A percentile compares a stretch with the other conserved stretches of the same genome.
These are phyloP conservation scores for Desoria tigrina DNA, from an alignment of 2,888 invertebrate species.

Conservation along the genomic window DNA sequence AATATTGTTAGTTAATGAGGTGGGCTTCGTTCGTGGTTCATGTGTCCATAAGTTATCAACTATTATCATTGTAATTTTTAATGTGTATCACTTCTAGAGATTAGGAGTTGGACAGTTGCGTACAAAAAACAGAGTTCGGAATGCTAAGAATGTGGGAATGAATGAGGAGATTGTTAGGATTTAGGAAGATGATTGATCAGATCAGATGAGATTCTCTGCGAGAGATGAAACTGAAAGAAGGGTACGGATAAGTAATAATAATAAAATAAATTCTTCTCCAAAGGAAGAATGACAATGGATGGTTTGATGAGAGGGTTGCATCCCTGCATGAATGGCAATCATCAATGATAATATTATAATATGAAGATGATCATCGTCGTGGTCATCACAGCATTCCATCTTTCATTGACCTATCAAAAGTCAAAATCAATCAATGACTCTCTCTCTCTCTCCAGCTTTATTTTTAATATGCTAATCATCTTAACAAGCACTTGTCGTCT, in stretches of 20 bases:
- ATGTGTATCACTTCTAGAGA: conserved; percentile 18
- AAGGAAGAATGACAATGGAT: conserved; percentile 41
- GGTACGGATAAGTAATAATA: conserved; percentile 12
- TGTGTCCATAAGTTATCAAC: too few species aligned
- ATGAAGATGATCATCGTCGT: conserved; percentile 5
- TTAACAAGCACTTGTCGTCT: too few species aligned
- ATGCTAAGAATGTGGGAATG: conserved; percentile 35
- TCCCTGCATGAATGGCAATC: conserved; percentile 2
- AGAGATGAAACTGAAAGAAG: conserved; percentile 39
- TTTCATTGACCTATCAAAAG: background rate
- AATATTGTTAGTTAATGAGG: too few species aligned
- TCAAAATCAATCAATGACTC: conserved; percentile 8
- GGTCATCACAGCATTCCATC: conserved; percentile 2
- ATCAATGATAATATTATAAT: conserved; percentile 9
- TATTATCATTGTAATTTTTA: background rate
- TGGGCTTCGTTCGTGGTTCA: too few species aligned
- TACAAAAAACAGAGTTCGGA: conserved; percentile 11
- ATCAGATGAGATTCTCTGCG: conserved; percentile 36
- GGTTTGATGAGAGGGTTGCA: conserved; percentile 39
- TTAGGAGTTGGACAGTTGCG: too few species aligned
- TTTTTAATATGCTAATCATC: too few species aligned
- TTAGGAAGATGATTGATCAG: conserved; percentile 49
- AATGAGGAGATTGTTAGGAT: conserved; percentile 29
- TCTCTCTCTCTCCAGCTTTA: too few species aligned
- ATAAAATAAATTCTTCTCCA: conserved; percentile 5